A percentile compares a stretch with the other conserved stretches of the same genome.
Conservation (phyloP, 2,113 vertebrate species). For the Oncorhynchus gorbuscha region DNA sequence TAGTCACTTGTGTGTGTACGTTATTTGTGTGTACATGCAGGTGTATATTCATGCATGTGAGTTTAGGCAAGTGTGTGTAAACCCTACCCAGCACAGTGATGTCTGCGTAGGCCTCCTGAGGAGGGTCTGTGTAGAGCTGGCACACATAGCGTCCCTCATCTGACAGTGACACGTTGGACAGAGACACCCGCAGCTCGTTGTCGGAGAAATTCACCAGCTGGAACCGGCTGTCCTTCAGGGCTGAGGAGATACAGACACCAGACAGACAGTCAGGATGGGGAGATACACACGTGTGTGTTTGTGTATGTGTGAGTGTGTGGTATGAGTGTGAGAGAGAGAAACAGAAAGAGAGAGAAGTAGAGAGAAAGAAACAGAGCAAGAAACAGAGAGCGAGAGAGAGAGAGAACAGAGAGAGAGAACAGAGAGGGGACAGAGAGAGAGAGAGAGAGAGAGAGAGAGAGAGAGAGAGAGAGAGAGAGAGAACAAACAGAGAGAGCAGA, state of each 20-base stretch:
- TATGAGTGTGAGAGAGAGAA: neutral
- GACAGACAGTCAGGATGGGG: slow-evolving; percentile 45
- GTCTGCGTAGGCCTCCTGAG: slow-evolving; percentile 94
- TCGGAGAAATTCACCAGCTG: slow-evolving; percentile 99
- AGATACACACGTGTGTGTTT: neutral
- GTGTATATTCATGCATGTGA: neutral
- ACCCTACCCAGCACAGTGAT: slow-evolving; percentile 91
- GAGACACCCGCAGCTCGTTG: slow-evolving; percentile 93
- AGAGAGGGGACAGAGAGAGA: slow-evolving; percentile 1
- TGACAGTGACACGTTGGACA: slow-evolving; percentile 97
- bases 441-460: neutral
- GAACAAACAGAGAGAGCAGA: neutral
- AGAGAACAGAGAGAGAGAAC: neutral
- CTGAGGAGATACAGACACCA: slow-evolving; percentile 73
- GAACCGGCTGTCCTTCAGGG: slow-evolving; percentile 98
- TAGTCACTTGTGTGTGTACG: neutral
- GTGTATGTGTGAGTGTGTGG: too few species aligned
- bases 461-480: neutral
- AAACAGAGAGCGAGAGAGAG: neutral
- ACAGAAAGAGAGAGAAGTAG: neutral
- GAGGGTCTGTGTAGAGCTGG: slow-evolving; percentile 97
- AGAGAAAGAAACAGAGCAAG: neutral
- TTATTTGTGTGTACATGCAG: neutral
- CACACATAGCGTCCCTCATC: slow-evolving; percentile 97
- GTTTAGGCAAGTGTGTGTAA: slow-evolving; percentile 30